These are phyloP conservation scores for Drosophila prosaltans DNA, from an alignment of 1,140 invertebrate genomes.

Conservation along the genomic window DNA sequence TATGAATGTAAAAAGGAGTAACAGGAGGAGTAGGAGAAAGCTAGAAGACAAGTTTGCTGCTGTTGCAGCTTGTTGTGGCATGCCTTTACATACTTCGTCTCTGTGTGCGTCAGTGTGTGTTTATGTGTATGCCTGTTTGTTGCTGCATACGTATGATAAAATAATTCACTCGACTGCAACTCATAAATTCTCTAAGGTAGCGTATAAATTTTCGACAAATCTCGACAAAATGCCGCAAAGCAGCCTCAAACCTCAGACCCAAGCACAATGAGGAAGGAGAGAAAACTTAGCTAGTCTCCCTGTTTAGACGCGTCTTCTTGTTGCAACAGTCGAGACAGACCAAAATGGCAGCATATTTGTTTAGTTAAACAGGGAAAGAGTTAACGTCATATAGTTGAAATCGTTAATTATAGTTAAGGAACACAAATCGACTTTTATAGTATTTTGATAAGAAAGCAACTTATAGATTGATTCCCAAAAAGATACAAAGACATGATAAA, in stretches of 20 bases:
- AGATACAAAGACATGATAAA: no score
- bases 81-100: constrained; percentile 43
- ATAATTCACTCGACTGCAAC: constrained; percentile 81
- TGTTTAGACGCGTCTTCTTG: constrained; percentile 23
- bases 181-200: constrained; percentile 81
- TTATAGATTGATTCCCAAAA: no score
- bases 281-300: constrained; percentile 9
- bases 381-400: neutral
- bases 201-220: constrained; percentile 81
- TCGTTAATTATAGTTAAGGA: neutral
- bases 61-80: constrained; percentile 73
- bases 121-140: constrained; percentile 48
- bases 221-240: constrained; percentile 79
- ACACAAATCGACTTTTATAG: neutral
- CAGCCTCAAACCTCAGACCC: constrained; percentile 66
- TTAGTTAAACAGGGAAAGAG: neutral
- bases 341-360: neutral
- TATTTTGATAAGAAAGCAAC: no score
- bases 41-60: constrained; percentile 13
- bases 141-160: constrained; percentile 81
- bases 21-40: neutral
- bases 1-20: constrained; percentile 1
- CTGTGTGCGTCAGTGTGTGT: constrained; percentile 16
- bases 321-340: neutral
- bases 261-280: constrained; percentile 11